phyloP scores from a whole-genome alignment of 2,113 vertebrate species.

The Dasyurus viverrinus region DNA sequence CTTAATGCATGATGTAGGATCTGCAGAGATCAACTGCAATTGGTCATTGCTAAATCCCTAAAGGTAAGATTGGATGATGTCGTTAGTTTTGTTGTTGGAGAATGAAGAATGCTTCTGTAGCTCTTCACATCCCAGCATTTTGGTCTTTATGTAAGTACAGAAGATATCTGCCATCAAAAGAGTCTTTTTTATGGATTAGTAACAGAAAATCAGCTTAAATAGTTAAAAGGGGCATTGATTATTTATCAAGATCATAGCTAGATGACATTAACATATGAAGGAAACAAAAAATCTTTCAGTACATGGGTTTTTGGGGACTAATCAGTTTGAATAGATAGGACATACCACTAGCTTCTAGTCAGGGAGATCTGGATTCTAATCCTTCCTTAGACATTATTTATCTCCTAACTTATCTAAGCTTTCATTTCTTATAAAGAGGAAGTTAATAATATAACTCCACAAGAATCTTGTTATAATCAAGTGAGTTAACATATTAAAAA shows the following conservation, averaged over 20 bases:
- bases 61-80: background rate
- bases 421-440: background rate
- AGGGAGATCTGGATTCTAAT: background rate
- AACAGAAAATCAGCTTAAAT: too few relatives aligned
- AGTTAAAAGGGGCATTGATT: background rate
- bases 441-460: background rate
- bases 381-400: background rate
- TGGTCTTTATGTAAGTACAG: background rate
- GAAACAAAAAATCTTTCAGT: background rate
- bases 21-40: background rate
- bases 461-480: background rate
- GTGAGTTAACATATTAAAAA: too few relatives aligned
- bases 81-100: background rate
- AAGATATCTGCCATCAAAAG: background rate
- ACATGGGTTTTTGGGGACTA: background rate
- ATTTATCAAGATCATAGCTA: background rate
- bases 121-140: background rate
- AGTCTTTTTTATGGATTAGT: background rate
- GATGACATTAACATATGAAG: background rate
- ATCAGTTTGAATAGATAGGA: background rate
- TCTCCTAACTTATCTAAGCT: background rate
- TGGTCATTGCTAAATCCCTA: background rate
- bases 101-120: background rate
- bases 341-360: background rate
- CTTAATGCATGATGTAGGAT: too few relatives aligned